phyloP scores from a whole-genome alignment of 1,140 invertebrate genomes.

The Branchinecta lynchi region DNA sequence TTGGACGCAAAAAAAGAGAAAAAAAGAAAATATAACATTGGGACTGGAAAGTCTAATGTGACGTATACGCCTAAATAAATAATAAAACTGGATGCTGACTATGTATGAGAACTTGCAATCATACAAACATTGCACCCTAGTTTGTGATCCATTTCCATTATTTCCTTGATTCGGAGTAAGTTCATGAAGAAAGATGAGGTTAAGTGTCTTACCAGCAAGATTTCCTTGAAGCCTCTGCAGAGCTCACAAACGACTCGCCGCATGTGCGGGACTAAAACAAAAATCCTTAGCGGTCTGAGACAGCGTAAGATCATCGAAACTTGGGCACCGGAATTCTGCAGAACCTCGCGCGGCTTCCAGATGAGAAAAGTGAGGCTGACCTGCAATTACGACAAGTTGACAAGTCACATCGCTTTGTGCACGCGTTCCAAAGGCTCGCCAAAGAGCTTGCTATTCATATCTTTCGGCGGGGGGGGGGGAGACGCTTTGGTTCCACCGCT shows the following conservation, averaged over 20 bases:
- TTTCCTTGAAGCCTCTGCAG: slow-evolving; percentile 98
- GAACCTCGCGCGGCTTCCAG: slow-evolving; percentile 87
- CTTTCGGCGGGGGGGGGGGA: too few species aligned
- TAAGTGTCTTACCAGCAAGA: slow-evolving; percentile 56
- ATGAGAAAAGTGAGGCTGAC: slow-evolving; percentile 83
- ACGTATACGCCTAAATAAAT: neutral
- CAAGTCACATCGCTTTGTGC: too few species aligned
- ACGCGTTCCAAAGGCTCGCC: too few species aligned
- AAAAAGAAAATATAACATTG: too few species aligned
- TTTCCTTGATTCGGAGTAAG: neutral
- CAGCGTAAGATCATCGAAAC: slow-evolving; percentile 91
- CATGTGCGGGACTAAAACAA: slow-evolving; percentile 97
- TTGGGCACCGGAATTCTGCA: slow-evolving; percentile 80
- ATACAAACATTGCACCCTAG: too few species aligned
- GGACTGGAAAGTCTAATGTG: neutral
- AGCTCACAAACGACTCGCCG: slow-evolving; percentile 96
- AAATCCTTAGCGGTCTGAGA: slow-evolving; percentile 86
- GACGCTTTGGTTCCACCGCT: too few species aligned
- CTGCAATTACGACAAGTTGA: slow-evolving; percentile 33
- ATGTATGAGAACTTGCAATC: too few species aligned
- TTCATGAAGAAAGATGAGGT: slow-evolving; percentile 12
- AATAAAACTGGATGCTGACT: too few species aligned
- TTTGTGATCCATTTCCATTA: too few species aligned
- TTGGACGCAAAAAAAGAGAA: too few species aligned
- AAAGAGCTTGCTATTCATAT: too few species aligned